phyloP scores from a whole-genome alignment of 2,888 invertebrate species.

The Cheilosia urbana region DNA sequence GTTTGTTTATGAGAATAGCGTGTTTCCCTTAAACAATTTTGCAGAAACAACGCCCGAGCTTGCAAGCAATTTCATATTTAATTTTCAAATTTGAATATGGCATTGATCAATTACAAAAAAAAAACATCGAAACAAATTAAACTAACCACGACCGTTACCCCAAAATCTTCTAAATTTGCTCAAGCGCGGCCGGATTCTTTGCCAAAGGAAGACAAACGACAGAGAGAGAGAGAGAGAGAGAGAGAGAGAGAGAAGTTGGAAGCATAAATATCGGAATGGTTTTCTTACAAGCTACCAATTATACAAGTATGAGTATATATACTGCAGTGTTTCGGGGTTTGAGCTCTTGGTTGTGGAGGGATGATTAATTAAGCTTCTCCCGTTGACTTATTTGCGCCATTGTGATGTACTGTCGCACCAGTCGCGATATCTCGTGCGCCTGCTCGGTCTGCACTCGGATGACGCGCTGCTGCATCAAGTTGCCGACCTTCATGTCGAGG shows the following conservation, averaged over 20 bases:
- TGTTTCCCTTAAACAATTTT: too few relatives aligned
- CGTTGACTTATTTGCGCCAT: constrained; percentile 88
- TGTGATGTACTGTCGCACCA: constrained; percentile 98
- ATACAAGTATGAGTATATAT: constrained; percentile 69
- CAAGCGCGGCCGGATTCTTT: constrained; percentile 6
- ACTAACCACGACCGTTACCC: constrained; percentile 57
- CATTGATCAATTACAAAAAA: constrained; percentile 55
- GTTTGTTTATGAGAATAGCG: background rate
- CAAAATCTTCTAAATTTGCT: constrained; percentile 29
- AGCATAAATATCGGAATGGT: constrained; percentile 38
- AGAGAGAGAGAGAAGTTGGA: constrained; percentile 6
- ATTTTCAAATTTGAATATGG: constrained; percentile 69
- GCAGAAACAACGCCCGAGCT: constrained; percentile 27
- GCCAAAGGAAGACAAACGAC: background rate
- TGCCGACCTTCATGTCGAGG: constrained; percentile 98
- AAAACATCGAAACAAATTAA: constrained; percentile 22
- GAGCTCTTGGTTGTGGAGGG: constrained; percentile 18
- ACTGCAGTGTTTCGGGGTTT: constrained; percentile 51
- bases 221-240: too few relatives aligned
- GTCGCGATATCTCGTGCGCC: constrained; percentile 97
- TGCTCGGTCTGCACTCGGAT: constrained; percentile 98
- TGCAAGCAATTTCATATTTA: constrained; percentile 31
- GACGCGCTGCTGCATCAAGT: constrained; percentile 97
- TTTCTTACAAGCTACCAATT: constrained; percentile 53
- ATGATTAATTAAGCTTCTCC: constrained; percentile 78